Evolutionary conservation across 2,888 invertebrate species (phyloP).

Genomic region (Coecobrya sp.): DNA sequence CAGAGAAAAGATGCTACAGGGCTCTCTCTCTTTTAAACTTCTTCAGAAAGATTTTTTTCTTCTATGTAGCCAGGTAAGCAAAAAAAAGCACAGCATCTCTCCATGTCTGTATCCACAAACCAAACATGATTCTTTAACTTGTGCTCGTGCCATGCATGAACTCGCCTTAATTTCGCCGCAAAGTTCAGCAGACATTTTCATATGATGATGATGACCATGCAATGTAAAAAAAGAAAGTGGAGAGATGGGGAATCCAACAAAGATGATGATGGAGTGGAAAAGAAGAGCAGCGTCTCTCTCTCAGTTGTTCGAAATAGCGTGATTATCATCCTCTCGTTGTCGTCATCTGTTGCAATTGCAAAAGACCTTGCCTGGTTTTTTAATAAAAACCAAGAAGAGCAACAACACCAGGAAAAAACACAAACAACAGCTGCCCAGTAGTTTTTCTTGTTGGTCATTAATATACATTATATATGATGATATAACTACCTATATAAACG

Average conservation of each 20-base stretch:
- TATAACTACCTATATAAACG: neutral
- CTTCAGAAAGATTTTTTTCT: neutral
- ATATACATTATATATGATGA: neutral
- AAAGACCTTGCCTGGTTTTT: constrained; percentile 72
- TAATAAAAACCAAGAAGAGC: constrained; percentile 29
- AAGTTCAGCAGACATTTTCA: constrained; percentile 59
- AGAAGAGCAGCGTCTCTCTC: constrained; percentile 15
- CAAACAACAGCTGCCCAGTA: constrained; percentile 64
- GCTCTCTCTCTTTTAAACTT: constrained; percentile 2
- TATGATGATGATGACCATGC: neutral
- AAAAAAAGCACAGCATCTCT: neutral
- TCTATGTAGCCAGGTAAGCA: neutral
- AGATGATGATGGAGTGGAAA: neutral
- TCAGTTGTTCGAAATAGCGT: constrained; percentile 13
- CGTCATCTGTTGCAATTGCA: constrained; percentile 64
- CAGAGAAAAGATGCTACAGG: constrained; percentile 14
- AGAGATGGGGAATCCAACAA: neutral
- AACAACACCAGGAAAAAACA: constrained; percentile 45
- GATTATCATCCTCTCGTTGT: constrained; percentile 1
- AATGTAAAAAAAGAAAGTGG: constrained; percentile 32
- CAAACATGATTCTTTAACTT: constrained; percentile 81
- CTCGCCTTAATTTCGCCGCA: constrained; percentile 74
- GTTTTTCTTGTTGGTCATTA: constrained; percentile 52
- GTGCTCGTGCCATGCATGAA: constrained; percentile 82
- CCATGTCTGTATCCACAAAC: neutral